phyloP scores from a whole-genome alignment of 1,140 invertebrate genomes.

The Zeugodacus cucurbitae region DNA sequence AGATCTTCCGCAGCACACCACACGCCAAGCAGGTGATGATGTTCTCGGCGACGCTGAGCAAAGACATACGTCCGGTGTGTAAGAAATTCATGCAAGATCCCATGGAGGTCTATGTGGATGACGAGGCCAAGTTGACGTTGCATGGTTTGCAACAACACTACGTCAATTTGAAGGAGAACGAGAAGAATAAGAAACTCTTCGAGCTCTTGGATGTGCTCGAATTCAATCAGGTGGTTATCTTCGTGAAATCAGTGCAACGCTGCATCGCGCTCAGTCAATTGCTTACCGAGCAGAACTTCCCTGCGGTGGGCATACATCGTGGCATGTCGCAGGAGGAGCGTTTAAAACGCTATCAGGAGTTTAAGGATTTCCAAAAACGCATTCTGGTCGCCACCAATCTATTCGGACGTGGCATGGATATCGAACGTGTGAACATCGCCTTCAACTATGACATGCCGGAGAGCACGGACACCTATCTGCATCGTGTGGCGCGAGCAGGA shows the following conservation, averaged over 20 bases:
- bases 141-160: conserved; percentile 99
- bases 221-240: conserved; percentile 99
- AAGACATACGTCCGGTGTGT: conserved; percentile 99
- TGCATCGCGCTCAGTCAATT: conserved; percentile 96
- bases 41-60: conserved; percentile 99
- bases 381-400: conserved; percentile 98
- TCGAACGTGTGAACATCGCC: conserved; percentile 98
- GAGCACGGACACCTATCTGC: conserved; percentile 98
- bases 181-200: conserved; percentile 99
- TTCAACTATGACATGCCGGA: conserved; percentile 99
- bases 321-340: conserved; percentile 99
- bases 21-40: conserved; percentile 99
- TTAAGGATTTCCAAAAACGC: conserved; percentile 99
- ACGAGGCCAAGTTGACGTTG: conserved; percentile 98
- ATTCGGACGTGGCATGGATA: conserved; percentile 98
- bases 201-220: conserved; percentile 97
- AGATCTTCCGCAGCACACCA: conserved; percentile 98
- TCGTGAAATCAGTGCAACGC: conserved; percentile 98
- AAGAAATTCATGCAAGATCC: conserved; percentile 99
- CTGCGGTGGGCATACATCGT: conserved; percentile 98
- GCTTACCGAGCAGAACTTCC: conserved; percentile 99
- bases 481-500: conserved; percentile 96
- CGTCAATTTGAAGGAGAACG: conserved; percentile 98
- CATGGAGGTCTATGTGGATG: conserved; percentile 99
- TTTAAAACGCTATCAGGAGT: conserved; percentile 96